Percentiles rank a stretch among this genome's conserved stretches.
Evolutionary conservation across 2,888 invertebrate genomes (phyloP).

Genomic region (Heliconius aoede): DNA sequence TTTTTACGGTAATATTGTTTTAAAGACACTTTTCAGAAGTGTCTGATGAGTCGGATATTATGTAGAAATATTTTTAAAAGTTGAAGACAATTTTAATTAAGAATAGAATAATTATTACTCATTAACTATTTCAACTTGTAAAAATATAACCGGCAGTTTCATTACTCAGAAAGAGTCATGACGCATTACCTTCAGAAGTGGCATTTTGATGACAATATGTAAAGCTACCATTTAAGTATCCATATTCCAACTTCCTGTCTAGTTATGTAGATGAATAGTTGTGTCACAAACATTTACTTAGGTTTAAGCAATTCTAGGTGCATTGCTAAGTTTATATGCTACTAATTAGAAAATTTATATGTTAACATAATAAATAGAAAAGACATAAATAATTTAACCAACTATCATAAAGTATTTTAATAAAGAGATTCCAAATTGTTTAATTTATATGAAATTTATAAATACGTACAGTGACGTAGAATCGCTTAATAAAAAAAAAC

Average conservation of each 20-base stretch:
- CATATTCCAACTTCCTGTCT: slow-evolving; percentile 15
- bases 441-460: background rate
- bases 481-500: slow-evolving; percentile 34
- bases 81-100: background rate
- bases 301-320: background rate
- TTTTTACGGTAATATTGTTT: too few relatives aligned
- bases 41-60: background rate
- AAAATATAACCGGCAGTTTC: background rate
- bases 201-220: slow-evolving; percentile 21
- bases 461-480: too few relatives aligned
- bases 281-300: background rate
- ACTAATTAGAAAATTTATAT: background rate
- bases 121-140: background rate
- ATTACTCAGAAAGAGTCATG: background rate
- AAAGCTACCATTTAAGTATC: slow-evolving; percentile 4
- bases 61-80: background rate
- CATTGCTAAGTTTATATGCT: background rate
- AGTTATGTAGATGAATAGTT: slow-evolving; percentile 1
- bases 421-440: too few relatives aligned
- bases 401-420: background rate
- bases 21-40: background rate
- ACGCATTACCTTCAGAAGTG: background rate
- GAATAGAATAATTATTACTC: background rate
- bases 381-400: background rate
- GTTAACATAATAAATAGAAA: background rate